Base-by-base conservation (phyloP, 2,113 vertebrate genomes). In the Amphiprion ocellaris region DNA sequence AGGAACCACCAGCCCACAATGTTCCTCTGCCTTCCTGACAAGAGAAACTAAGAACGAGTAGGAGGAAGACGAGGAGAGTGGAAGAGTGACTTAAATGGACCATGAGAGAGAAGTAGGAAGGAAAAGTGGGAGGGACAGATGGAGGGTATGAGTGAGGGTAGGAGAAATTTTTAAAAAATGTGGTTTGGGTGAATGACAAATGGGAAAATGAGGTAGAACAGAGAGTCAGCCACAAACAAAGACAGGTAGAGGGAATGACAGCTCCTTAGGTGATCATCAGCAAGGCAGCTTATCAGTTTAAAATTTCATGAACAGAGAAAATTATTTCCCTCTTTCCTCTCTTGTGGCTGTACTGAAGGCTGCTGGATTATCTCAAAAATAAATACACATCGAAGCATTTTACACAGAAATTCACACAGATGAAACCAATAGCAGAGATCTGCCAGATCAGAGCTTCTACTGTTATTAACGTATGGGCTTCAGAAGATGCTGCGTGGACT, bases 11-110 rank as follows among this genome's bases (percentile, higher is more conserved):
- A 78, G 30, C 41, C 58, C 24, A 50, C 77, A 71, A 17, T 85
- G 74, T 85, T 79, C 78, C 83, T 73, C 80, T 30, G 4, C 84
- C 68, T 85, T 72, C 26, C 46, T 85, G 79, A 87, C 80, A 81
- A 75, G 71, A 77, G 56, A 74, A 68, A 82, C 72, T 69, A 59
- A 66, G 64, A 83, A 66, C 1, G 24, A 79, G 85, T 74, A 59
- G 77, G 72, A 78, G 78, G 59, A 84, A 64, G 64, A 85, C 9
- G 63, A 84, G 61, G 65, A 67, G 49, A 60, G 58, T 14, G 21
- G 65, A 50, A 47, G 26, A 84, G 44, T 24, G 71, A 83, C 67
- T 83, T 84, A 80, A 79, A 83, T 82, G 61, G 77, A 82, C 61
- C 72, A 65, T 69, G 70, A 70, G 67, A 14, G 60, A 23, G 23